phyloP scores from a whole-genome alignment of 2,797 vertebrate species.

The Buphagus erythrorhynchus region DNA sequence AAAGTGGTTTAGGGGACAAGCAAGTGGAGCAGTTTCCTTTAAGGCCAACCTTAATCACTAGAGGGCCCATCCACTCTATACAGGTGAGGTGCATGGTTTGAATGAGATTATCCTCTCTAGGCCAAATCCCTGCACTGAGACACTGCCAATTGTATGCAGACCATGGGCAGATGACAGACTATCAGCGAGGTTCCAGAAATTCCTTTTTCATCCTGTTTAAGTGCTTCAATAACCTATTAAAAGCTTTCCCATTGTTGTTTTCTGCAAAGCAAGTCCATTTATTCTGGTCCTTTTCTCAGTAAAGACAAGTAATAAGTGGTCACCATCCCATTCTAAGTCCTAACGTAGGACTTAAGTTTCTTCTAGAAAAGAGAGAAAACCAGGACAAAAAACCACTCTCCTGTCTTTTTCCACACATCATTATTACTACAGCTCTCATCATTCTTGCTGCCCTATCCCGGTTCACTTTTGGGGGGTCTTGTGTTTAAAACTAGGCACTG shows the following conservation, averaged over 20 bases:
- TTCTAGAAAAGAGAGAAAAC: neutral
- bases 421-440: neutral
- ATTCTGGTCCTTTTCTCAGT: neutral
- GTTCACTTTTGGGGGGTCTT: neutral
- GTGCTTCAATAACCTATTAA: neutral
- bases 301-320: neutral
- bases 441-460: neutral
- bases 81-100: neutral
- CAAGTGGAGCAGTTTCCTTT: neutral
- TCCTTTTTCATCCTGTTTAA: neutral
- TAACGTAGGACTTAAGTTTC: neutral
- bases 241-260: neutral
- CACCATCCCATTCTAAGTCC: neutral
- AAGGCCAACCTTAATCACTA: neutral
- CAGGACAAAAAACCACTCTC: rapidly evolving
- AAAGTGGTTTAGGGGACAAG: neutral
- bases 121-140: neutral
- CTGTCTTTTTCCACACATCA: neutral
- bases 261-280: neutral
- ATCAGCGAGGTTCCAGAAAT: neutral
- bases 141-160: neutral
- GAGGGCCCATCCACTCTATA: neutral
- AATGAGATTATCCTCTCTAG: neutral
- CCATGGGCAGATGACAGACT: neutral
- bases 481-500: neutral